phyloP scores from a whole-genome alignment of 2,888 invertebrate genomes.

The Ctenicera cuprea region DNA sequence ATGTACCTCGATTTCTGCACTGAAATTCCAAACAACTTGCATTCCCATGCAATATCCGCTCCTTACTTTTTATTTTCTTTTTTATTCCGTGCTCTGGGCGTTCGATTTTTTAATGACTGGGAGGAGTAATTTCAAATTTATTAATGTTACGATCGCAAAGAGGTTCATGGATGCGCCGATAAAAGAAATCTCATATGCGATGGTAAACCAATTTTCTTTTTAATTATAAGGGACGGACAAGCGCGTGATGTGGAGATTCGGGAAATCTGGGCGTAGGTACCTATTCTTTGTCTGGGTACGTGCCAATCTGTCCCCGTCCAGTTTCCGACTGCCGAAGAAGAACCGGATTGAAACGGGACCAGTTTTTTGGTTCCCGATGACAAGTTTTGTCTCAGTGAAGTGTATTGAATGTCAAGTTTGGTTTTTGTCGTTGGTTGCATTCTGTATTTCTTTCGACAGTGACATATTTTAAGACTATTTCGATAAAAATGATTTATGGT shows the following conservation, averaged over 20 bases:
- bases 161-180: neutral
- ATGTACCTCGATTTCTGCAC: neutral
- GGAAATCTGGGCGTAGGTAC: neutral
- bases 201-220: slow-evolving; percentile 12
- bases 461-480: slow-evolving; percentile 8
- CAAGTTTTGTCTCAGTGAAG: slow-evolving; percentile 21
- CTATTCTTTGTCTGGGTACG: slow-evolving; percentile 22
- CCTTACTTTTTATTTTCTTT: slow-evolving; percentile 5
- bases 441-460: neutral
- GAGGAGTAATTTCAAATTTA: slow-evolving; percentile 28
- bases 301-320: slow-evolving; percentile 20
- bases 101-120: slow-evolving; percentile 24
- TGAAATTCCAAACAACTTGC: neutral
- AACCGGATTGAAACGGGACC: slow-evolving; percentile 32
- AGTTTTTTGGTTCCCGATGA: slow-evolving; percentile 29
- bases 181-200: slow-evolving; percentile 9
- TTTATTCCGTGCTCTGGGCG: slow-evolving; percentile 15
- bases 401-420: slow-evolving; percentile 22
- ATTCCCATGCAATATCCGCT: neutral
- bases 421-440: neutral
- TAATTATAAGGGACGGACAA: slow-evolving; percentile 8
- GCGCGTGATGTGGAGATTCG: neutral
- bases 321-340: slow-evolving; percentile 21
- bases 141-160: slow-evolving; percentile 9
- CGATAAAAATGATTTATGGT: neutral